A percentile compares a stretch with the other conserved stretches of the same genome.
phyloP scores from a whole-genome alignment of 2,113 vertebrate genomes.

The Phasianus colchicus region DNA sequence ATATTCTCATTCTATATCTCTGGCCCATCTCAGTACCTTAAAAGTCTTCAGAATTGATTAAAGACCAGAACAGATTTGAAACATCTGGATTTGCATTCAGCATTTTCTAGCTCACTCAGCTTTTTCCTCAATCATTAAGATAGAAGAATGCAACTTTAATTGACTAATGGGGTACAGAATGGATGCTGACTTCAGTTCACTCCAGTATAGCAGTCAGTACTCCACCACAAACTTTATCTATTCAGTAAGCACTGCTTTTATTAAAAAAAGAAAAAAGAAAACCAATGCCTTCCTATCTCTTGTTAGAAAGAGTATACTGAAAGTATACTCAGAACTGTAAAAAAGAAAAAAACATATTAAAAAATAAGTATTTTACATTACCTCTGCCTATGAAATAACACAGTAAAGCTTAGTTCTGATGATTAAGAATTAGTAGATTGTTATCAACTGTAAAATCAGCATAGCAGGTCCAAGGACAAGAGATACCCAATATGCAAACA shows the following conservation, averaged over 20 bases:
- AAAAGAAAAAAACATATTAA: neutral
- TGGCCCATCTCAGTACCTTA: neutral
- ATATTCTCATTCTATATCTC: neutral
- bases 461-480: neutral
- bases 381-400: neutral
- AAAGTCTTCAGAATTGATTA: neutral
- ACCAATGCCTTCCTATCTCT: neutral
- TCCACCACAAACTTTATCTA: neutral
- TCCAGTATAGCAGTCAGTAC: neutral
- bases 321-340: neutral
- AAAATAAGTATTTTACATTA: neutral
- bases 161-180: neutral
- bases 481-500: neutral
- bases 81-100: neutral
- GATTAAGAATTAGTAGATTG: neutral
- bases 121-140: neutral
- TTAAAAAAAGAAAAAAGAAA: neutral
- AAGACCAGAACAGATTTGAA: neutral
- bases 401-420: neutral
- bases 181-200: neutral
- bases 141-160: neutral
- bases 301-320: neutral
- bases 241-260: neutral
- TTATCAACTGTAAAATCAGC: neutral
- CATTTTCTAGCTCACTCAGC: neutral